These are phyloP conservation scores for Seira musarum DNA, from an alignment of 2,888 invertebrate genomes.

Conservation along the genomic window DNA sequence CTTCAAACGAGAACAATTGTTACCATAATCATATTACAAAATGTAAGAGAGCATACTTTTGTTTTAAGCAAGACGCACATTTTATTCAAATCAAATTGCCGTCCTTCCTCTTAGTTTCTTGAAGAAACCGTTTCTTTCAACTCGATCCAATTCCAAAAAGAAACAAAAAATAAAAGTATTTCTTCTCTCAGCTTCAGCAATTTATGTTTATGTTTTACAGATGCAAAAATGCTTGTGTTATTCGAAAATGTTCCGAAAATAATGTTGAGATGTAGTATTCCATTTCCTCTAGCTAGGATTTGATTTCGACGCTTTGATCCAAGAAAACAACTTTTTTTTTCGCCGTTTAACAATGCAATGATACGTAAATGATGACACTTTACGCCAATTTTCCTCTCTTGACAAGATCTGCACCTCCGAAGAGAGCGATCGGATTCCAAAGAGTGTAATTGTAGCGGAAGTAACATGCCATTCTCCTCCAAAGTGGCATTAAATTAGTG, in stretches of 20 bases:
- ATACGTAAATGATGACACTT: constrained; percentile 8
- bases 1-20: neutral
- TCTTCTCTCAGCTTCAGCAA: too few species aligned
- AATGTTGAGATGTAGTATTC: too few species aligned
- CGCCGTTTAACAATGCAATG: neutral
- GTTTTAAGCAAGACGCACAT: constrained; percentile 29
- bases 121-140: too few species aligned
- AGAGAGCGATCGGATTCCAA: neutral
- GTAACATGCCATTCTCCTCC: constrained; percentile 9
- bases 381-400: constrained; percentile 12
- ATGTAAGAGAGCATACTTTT: neutral
- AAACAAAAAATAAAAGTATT: too few species aligned
- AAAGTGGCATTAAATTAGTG: constrained; percentile 10
- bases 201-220: constrained; percentile 16
- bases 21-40: neutral
- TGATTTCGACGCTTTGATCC: too few species aligned
- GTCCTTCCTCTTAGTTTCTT: neutral
- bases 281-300: too few species aligned
- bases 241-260: too few species aligned
- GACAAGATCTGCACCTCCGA: neutral
- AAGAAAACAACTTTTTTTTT: too few species aligned
- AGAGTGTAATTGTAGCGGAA: constrained; percentile 33
- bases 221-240: constrained; percentile 17
- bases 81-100: constrained; percentile 56
- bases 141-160: too few species aligned